Conservation (phyloP, 2,888 invertebrate genomes). For the Arge pagana region DNA sequence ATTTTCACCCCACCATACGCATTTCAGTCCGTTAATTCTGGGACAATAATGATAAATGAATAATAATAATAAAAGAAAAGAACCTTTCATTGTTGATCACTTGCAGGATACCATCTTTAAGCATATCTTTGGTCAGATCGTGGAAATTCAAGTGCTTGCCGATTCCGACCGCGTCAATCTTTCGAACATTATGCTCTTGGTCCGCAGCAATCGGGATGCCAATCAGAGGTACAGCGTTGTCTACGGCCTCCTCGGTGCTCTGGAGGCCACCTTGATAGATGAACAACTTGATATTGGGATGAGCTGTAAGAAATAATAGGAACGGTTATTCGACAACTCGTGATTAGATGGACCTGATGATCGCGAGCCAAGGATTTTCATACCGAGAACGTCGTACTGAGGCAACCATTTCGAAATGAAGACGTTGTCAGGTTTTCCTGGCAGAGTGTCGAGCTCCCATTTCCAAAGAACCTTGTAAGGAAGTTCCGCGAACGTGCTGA, state of each 20-base stretch:
- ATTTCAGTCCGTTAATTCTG: background rate
- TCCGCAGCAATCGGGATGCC: slow-evolving; percentile 40
- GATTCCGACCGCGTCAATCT: background rate
- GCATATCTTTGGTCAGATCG: background rate
- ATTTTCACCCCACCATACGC: background rate
- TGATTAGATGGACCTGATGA: too few species aligned
- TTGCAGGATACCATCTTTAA: background rate
- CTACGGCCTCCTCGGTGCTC: slow-evolving; percentile 42
- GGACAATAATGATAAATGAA: background rate
- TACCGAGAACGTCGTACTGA: slow-evolving; percentile 55
- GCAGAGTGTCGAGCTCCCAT: slow-evolving; percentile 56
- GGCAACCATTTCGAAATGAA: slow-evolving; percentile 58
- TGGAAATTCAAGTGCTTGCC: background rate
- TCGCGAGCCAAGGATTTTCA: too few species aligned
- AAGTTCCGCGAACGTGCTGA: slow-evolving; percentile 55
- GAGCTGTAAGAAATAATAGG: slow-evolving; percentile 29
- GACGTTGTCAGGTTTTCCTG: slow-evolving; percentile 56
- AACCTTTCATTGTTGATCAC: slow-evolving; percentile 10
- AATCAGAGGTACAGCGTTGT: slow-evolving; percentile 38
- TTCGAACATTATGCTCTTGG: slow-evolving; percentile 28
- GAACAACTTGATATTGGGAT: slow-evolving; percentile 40
- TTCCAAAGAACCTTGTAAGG: slow-evolving; percentile 60
- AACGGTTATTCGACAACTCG: too few species aligned
- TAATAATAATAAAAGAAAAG: background rate
- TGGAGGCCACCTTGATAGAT: slow-evolving; percentile 44